Conservation (phyloP, 2,797 vertebrate genomes). For the Trachops cirrhosus region DNA sequence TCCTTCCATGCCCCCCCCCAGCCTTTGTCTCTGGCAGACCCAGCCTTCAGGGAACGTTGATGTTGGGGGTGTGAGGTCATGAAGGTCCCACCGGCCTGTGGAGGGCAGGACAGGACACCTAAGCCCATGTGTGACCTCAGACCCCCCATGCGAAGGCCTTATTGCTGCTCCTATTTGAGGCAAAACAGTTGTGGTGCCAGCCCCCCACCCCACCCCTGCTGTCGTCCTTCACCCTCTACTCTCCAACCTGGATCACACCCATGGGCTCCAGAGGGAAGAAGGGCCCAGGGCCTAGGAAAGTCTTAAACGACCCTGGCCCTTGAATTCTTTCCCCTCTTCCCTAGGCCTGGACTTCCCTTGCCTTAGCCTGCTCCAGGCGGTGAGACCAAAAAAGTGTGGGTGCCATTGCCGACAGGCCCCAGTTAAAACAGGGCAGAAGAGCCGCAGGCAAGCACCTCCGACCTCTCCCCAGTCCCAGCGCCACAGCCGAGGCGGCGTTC, state of each 20-base stretch:
- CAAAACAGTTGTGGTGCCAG: background rate
- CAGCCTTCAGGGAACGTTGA: background rate
- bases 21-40: background rate
- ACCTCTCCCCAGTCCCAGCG: background rate
- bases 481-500: background rate
- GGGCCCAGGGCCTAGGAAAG: background rate
- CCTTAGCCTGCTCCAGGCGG: background rate
- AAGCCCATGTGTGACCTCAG: background rate
- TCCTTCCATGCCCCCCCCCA: background rate
- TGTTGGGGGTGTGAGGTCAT: background rate
- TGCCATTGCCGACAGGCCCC: background rate
- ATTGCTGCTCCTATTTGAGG: too few species aligned
- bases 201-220: accelerated
- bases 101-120: background rate
- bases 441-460: background rate
- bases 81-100: background rate
- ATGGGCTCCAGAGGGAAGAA: background rate
- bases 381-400: background rate
- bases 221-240: background rate
- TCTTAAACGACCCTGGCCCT: background rate
- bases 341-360: background rate
- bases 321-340: background rate
- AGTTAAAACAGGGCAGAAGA: background rate
- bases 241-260: background rate
- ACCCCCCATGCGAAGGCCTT: background rate